Percentiles rank a stretch among this genome's conserved stretches.
These are phyloP conservation scores for Pherbina coryleti DNA, from an alignment of 2,888 invertebrate genomes.

Conservation along the genomic window DNA sequence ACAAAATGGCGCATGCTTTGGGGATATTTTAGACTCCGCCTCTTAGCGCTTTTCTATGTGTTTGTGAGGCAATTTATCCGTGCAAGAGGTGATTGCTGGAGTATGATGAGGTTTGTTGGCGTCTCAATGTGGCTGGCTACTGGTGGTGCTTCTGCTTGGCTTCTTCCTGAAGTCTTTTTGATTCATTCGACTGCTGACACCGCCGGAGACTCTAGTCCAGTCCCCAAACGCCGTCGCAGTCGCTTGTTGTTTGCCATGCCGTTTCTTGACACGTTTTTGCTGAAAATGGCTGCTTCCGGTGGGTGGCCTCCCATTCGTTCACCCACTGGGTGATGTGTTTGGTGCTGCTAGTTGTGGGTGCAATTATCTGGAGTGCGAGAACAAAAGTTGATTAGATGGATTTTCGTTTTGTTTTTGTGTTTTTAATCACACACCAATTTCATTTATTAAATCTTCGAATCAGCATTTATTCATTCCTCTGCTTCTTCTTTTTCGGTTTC, in stretches of 20 bases:
- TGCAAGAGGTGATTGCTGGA: slow-evolving; percentile 12
- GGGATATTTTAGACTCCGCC: slow-evolving; percentile 17
- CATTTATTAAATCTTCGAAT: slow-evolving; percentile 69
- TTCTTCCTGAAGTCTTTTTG: background rate
- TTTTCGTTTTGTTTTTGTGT: slow-evolving; percentile 69
- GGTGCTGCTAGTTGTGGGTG: slow-evolving; percentile 24
- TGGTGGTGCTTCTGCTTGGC: slow-evolving; percentile 10
- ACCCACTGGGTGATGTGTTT: slow-evolving; percentile 12
- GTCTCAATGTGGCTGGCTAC: slow-evolving; percentile 1
- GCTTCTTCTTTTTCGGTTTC: background rate
- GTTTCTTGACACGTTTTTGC: slow-evolving; percentile 44
- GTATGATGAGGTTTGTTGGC: slow-evolving; percentile 1
- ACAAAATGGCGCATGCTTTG: slow-evolving; percentile 26
- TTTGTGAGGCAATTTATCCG: background rate
- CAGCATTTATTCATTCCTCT: slow-evolving; percentile 56
- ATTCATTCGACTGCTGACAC: background rate
- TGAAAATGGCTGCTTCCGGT: slow-evolving; percentile 51
- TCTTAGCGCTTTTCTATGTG: background rate
- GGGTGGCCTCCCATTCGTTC: slow-evolving; percentile 41
- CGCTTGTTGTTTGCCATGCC: slow-evolving; percentile 11
- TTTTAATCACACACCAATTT: slow-evolving; percentile 70
- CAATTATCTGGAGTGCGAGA: slow-evolving; percentile 49
- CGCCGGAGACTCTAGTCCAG: background rate
- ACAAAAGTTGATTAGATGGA: slow-evolving; percentile 69
- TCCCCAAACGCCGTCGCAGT: slow-evolving; percentile 9